These are phyloP conservation scores for Danaus plexippus DNA, from an alignment of 1,140 invertebrate genomes.

Conservation along the genomic window DNA sequence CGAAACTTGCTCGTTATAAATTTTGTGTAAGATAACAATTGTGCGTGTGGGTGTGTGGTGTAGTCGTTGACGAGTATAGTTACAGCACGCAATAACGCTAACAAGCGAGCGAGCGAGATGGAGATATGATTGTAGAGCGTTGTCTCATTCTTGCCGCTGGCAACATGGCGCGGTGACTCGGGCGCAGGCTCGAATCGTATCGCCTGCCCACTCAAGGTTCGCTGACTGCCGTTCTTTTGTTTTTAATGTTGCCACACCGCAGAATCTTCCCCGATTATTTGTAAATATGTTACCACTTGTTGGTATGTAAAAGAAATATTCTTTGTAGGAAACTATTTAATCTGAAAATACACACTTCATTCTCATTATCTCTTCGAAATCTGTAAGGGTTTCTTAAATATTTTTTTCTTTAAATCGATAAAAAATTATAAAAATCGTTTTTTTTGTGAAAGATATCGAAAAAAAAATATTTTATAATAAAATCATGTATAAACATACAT, in stretches of 20 bases:
- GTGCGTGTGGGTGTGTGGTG: slow-evolving; percentile 65
- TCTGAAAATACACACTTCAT: too few species aligned
- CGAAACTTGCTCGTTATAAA: slow-evolving; percentile 70
- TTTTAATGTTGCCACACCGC: slow-evolving; percentile 63
- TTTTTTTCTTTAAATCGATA: too few species aligned
- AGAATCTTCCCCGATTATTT: slow-evolving; percentile 21
- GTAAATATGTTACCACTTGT: not conserved
- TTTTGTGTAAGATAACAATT: slow-evolving; percentile 71
- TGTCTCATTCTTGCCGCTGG: slow-evolving; percentile 47
- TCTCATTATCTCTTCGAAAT: too few species aligned
- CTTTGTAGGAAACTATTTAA: too few species aligned
- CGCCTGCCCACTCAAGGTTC: slow-evolving; percentile 74
- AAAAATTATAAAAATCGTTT: too few species aligned
- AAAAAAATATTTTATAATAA: too few species aligned
- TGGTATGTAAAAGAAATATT: too few species aligned
- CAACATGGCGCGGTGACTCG: slow-evolving; percentile 70
- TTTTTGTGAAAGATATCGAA: too few species aligned
- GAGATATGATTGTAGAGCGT: slow-evolving; percentile 38
- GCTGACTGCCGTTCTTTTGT: slow-evolving; percentile 74
- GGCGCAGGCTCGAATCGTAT: slow-evolving; percentile 72
- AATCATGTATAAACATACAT: too few species aligned
- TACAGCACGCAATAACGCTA: slow-evolving; percentile 71
- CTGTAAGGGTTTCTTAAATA: too few species aligned
- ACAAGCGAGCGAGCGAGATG: slow-evolving; percentile 59
- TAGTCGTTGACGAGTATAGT: slow-evolving; percentile 68